These are phyloP conservation scores for Penelope pileata DNA, from an alignment of 2,113 vertebrate species.

Conservation along the genomic window DNA sequence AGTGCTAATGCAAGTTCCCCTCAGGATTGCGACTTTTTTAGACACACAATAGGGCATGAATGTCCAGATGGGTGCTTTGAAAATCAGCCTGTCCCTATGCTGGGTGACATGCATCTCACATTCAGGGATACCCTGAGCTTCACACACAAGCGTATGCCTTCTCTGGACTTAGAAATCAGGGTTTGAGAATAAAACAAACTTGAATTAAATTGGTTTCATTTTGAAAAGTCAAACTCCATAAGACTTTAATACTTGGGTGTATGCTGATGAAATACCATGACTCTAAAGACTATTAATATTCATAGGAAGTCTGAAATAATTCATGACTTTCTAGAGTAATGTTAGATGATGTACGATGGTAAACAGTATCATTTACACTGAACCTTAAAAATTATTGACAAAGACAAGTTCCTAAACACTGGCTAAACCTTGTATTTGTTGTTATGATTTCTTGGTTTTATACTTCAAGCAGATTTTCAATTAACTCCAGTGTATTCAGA, in stretches of 20 bases:
- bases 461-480: slow-evolving; percentile 83
- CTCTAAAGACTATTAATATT: slow-evolving; percentile 81
- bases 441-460: slow-evolving; percentile 85
- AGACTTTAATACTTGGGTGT: slow-evolving; percentile 76
- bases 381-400: slow-evolving; percentile 84
- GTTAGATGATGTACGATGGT: slow-evolving; percentile 79
- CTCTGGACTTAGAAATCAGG: slow-evolving; percentile 42
- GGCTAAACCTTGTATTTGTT: slow-evolving; percentile 84
- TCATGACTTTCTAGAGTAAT: slow-evolving; percentile 78
- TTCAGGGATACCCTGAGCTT: neutral
- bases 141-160: neutral
- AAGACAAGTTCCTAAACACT: slow-evolving; percentile 85
- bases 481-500: slow-evolving; percentile 79
- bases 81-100: neutral
- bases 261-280: slow-evolving; percentile 76
- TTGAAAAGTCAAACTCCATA: slow-evolving; percentile 71
- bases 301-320: slow-evolving; percentile 80
- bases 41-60: neutral
- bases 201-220: slow-evolving; percentile 59
- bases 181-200: slow-evolving; percentile 55
- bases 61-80: neutral
- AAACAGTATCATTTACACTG: slow-evolving; percentile 82
- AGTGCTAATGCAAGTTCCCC: neutral
- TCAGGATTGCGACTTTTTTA: slow-evolving; percentile 21
- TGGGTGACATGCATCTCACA: neutral